Evolutionary conservation across 2,888 invertebrate genomes (phyloP).

Genomic region (Orthosia cruda): DNA sequence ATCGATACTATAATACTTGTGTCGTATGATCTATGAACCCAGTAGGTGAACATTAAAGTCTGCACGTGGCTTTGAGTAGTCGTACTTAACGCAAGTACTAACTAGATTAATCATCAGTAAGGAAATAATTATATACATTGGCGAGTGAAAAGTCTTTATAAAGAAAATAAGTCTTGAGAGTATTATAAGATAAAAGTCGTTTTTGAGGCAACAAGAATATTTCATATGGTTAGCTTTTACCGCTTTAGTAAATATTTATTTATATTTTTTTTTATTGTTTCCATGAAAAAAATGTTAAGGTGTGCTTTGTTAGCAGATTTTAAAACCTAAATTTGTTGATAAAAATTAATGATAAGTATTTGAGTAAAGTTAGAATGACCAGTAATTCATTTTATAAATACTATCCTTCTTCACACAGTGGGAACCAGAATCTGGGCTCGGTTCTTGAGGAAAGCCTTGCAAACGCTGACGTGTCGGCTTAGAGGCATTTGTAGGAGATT

Average conservation of each 20-base stretch:
- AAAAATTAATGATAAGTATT: too few species aligned
- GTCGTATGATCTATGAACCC: conserved; percentile 65
- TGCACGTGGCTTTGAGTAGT: conserved; percentile 61
- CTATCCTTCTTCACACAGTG: neutral
- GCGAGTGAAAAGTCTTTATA: conserved; percentile 10
- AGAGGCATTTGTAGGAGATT: neutral
- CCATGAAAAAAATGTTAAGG: too few species aligned
- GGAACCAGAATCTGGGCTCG: neutral
- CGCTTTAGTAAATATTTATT: too few species aligned
- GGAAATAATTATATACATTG: conserved; percentile 34
- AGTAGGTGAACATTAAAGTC: conserved; percentile 49
- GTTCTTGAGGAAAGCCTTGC: neutral
- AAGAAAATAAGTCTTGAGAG: conserved; percentile 7
- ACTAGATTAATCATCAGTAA: conserved; percentile 60
- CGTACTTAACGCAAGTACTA: conserved; percentile 44
- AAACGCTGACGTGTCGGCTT: neutral
- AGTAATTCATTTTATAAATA: too few species aligned
- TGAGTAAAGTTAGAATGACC: too few species aligned
- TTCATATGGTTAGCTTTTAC: neutral
- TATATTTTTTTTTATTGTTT: too few species aligned
- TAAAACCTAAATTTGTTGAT: too few species aligned
- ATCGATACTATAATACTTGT: conserved; percentile 10
- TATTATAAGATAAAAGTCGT: too few species aligned
- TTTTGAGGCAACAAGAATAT: neutral
- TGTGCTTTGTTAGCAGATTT: too few species aligned